Evolutionary conservation across 2,888 invertebrate genomes (phyloP).

Genomic region (Oligia strigilis): DNA sequence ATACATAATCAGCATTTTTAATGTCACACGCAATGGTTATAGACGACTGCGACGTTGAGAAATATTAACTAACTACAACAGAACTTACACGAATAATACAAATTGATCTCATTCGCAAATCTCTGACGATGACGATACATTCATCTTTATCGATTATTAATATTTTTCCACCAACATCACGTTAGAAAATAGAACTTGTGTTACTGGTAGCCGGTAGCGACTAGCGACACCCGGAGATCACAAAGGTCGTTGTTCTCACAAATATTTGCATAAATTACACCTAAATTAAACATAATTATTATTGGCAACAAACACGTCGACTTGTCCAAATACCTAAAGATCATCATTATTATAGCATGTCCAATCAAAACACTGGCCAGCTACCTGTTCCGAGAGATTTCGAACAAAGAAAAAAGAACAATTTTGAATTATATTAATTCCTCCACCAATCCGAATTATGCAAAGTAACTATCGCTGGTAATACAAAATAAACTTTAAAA

Average conservation of each 20-base stretch:
- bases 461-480: constrained; percentile 50
- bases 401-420: constrained; percentile 73
- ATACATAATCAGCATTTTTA: constrained; percentile 63
- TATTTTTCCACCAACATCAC: constrained; percentile 21
- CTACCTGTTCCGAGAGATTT: constrained; percentile 86
- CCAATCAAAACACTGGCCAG: constrained; percentile 76
- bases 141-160: constrained; percentile 25
- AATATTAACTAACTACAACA: neutral
- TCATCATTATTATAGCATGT: constrained; percentile 60
- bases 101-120: neutral
- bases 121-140: neutral
- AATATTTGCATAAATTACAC: constrained; percentile 84
- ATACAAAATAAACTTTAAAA: constrained; percentile 71
- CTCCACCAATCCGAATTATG: constrained; percentile 62
- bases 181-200: constrained; percentile 38
- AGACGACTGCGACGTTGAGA: constrained; percentile 3
- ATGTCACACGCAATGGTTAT: constrained; percentile 44
- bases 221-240: constrained; percentile 68
- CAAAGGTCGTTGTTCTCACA: constrained; percentile 81
- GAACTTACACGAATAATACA: neutral
- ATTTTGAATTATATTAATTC: constrained; percentile 83
- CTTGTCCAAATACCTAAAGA: constrained; percentile 67
- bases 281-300: constrained; percentile 72
- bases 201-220: constrained; percentile 45
- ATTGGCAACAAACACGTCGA: constrained; percentile 68